Conservation (phyloP, 2,888 invertebrate genomes). For the Scrobipalpa atriplicella region DNA sequence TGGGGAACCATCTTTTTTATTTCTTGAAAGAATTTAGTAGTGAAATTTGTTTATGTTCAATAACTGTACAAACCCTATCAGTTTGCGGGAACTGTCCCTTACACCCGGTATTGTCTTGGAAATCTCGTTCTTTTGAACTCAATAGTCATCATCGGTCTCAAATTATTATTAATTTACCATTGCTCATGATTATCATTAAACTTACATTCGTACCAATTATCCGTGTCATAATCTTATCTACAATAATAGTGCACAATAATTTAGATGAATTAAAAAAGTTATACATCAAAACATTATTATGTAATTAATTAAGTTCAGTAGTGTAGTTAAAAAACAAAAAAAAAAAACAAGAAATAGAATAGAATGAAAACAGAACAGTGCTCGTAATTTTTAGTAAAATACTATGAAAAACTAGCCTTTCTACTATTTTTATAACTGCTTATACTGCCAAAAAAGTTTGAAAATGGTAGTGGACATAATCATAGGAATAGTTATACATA, state of each 20-base stretch:
- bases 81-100: too few relatives aligned
- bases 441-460: neutral
- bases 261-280: constrained; percentile 29
- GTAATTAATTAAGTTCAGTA: constrained; percentile 14
- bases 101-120: constrained; percentile 49
- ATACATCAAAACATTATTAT: constrained; percentile 25
- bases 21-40: too few relatives aligned
- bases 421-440: constrained; percentile 12
- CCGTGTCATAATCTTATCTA: constrained; percentile 44
- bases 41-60: too few relatives aligned
- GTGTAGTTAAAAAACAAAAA: neutral
- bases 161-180: constrained; percentile 63
- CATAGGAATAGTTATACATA: constrained; percentile 16
- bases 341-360: neutral
- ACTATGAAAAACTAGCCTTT: constrained; percentile 6
- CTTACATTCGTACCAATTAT: constrained; percentile 38
- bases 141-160: constrained; percentile 60
- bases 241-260: constrained; percentile 37
- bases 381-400: neutral
- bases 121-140: constrained; percentile 62
- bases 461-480: neutral
- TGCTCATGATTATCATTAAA: constrained; percentile 48
- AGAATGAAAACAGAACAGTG: neutral
- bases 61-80: too few relatives aligned
- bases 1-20: too few relatives aligned